Evolutionary conservation across 2,113 vertebrate species (phyloP).

Genomic region (Nycticorax nycticorax): DNA sequence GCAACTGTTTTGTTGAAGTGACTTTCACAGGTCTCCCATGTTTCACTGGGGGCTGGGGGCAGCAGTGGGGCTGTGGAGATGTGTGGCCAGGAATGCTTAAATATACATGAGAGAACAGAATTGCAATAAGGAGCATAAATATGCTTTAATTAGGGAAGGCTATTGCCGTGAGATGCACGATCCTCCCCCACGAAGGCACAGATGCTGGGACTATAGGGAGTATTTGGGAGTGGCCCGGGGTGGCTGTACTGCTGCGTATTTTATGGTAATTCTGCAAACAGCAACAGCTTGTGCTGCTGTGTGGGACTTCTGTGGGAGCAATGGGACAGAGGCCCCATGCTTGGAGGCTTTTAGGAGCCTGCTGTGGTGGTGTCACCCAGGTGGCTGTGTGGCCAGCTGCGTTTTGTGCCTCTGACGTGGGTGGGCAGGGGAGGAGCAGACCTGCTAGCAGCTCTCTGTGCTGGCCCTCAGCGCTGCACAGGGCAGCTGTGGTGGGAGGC

Average conservation of each 20-base stretch:
- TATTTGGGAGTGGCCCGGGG: neutral
- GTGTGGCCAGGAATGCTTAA: neutral
- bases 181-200: neutral
- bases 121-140: neutral
- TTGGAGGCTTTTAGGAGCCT: neutral
- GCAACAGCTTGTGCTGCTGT: neutral
- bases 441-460: neutral
- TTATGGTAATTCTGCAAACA: neutral
- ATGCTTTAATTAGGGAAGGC: neutral
- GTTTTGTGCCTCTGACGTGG: neutral
- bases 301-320: neutral
- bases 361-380: neutral
- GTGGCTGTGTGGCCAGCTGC: neutral
- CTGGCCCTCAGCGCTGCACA: neutral
- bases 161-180: neutral
- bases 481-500: neutral
- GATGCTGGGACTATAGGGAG: neutral
- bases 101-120: neutral
- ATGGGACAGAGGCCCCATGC: fast-evolving
- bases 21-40: neutral
- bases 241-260: neutral
- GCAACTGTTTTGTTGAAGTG: neutral
- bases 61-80: neutral
- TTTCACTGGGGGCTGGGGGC: neutral
- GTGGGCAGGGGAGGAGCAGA: neutral